Percentiles rank a stretch among this genome's conserved stretches.
Conservation (phyloP, 2,113 vertebrate genomes). For the Pimephales promelas region DNA sequence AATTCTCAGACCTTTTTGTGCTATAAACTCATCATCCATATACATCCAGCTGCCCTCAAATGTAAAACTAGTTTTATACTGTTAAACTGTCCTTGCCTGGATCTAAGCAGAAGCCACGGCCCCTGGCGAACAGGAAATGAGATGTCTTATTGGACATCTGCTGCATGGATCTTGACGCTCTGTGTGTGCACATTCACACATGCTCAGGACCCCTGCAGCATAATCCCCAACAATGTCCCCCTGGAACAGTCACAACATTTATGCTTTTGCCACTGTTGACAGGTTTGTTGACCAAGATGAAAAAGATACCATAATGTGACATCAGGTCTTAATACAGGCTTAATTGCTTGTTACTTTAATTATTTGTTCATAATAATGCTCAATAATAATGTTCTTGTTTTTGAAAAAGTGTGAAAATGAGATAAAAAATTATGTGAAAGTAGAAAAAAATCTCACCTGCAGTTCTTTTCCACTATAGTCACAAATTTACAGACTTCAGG, state of each 20-base stretch:
- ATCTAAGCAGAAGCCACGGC: conserved; percentile 35
- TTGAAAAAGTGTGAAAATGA: no score
- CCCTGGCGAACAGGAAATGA: conserved; percentile 51
- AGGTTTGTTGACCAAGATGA: neutral
- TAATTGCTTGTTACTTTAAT: no score
- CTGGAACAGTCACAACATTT: neutral
- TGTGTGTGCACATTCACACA: neutral
- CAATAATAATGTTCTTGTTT: no score
- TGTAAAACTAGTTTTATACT: conserved; percentile 14
- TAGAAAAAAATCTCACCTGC: neutral
- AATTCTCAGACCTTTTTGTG: neutral
- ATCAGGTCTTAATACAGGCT: neutral
- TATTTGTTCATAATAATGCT: no score
- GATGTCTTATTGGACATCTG: conserved; percentile 47
- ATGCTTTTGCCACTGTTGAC: neutral
- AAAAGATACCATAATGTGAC: neutral
- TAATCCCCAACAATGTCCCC: neutral
- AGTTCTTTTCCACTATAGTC: neutral
- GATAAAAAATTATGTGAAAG: neutral
- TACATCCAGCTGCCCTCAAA: neutral
- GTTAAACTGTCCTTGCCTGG: neutral
- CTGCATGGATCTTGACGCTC: neutral
- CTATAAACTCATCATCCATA: neutral
- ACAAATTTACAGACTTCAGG: neutral
- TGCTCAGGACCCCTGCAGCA: neutral